phyloP scores from a whole-genome alignment of 2,888 invertebrate genomes.

The Leucoma salicis region DNA sequence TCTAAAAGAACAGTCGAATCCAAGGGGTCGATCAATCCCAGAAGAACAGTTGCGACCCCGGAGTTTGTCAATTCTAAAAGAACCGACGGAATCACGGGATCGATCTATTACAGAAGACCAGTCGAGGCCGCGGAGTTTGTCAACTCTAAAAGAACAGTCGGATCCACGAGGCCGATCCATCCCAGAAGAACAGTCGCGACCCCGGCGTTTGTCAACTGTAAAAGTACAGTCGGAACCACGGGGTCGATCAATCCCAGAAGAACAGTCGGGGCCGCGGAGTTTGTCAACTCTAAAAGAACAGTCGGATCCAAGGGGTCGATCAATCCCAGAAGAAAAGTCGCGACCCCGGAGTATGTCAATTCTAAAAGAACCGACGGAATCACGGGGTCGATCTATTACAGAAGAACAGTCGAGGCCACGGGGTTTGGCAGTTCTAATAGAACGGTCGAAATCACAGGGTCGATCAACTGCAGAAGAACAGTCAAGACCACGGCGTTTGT shows the following conservation, averaged over 20 bases:
- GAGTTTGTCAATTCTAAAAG: not conserved
- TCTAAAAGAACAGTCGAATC: not conserved
- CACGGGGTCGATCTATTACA: not conserved
- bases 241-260: not conserved
- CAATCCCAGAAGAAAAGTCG: not conserved
- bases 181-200: not conserved
- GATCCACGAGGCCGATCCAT: not conserved
- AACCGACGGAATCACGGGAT: not conserved
- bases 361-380: not conserved
- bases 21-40: not conserved
- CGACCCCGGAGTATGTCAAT: not conserved
- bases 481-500: not conserved
- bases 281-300: not conserved
- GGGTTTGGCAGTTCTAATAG: not conserved
- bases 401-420: not conserved
- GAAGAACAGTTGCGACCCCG: not conserved
- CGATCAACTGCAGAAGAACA: not conserved
- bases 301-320: not conserved
- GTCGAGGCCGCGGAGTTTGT: not conserved
- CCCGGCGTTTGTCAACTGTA: not conserved
- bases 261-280: not conserved
- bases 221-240: not conserved
- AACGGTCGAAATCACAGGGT: not conserved
- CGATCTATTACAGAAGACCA: not conserved
- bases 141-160: not conserved